Evolutionary conservation across 2,797 vertebrate species (phyloP).

Genomic region (Perodicticus potto): DNA sequence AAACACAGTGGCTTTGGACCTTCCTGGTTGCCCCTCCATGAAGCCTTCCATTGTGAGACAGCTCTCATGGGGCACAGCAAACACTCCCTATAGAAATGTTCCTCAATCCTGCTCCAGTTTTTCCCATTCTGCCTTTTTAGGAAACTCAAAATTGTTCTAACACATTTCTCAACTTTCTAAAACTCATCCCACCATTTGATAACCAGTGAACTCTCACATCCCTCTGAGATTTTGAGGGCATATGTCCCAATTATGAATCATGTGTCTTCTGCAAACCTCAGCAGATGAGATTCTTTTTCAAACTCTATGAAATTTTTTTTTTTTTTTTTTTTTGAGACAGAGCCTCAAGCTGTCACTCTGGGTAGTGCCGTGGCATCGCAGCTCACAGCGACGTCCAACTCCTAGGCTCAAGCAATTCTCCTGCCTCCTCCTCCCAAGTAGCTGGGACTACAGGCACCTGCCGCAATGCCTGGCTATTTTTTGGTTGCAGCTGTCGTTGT

Average conservation of each 20-base stretch:
- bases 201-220: background rate
- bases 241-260: background rate
- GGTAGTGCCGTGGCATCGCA: no score
- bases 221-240: background rate
- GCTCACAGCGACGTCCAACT: no score
- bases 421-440: no score
- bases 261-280: background rate
- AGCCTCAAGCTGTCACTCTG: no score
- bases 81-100: background rate
- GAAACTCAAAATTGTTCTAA: background rate
- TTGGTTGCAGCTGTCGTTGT: no score
- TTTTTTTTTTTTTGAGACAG: no score
- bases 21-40: background rate
- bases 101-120: background rate
- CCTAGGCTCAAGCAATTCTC: no score
- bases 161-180: background rate
- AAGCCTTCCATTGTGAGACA: background rate
- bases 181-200: background rate
- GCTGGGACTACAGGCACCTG: no score
- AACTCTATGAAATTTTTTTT: background rate
- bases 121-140: background rate
- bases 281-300: background rate
- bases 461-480: no score
- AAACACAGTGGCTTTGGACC: background rate
- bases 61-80: background rate